These are phyloP conservation scores for Agelastica alni DNA, from an alignment of 2,888 invertebrate species.

Conservation along the genomic window DNA sequence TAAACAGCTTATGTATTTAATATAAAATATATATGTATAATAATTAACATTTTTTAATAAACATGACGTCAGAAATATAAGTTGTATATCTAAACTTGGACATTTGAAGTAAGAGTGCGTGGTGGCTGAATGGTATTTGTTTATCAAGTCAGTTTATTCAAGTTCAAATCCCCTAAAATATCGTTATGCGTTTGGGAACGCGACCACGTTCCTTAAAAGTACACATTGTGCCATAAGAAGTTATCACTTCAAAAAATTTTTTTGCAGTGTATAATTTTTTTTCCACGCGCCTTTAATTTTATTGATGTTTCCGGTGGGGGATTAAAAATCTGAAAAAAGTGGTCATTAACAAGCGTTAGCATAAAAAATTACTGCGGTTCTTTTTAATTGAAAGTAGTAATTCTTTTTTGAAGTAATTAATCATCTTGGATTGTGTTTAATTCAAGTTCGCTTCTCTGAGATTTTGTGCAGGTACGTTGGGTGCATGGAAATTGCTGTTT, in stretches of 20 bases:
- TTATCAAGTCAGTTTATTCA: no score
- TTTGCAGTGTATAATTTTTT: conserved; percentile 4
- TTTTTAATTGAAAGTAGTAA: conserved; percentile 32
- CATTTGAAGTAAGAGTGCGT: no score
- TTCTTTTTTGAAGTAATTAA: conserved; percentile 31
- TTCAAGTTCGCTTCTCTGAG: conserved; percentile 17
- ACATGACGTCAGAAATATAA: no score
- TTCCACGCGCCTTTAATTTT: background rate
- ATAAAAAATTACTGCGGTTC: conserved; percentile 27
- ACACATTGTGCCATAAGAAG: no score
- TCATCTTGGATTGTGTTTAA: conserved; percentile 24
- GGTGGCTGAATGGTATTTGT: no score
- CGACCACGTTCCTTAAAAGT: no score
- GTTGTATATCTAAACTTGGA: no score
- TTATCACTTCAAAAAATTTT: background rate
- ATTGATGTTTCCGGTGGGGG: conserved; percentile 15
- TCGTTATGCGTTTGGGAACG: no score
- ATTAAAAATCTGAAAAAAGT: conserved; percentile 24
- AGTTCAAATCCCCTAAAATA: no score
- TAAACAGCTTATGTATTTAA: no score
- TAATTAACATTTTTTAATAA: no score
- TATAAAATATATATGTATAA: no score
- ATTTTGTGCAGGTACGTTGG: conserved; percentile 13
- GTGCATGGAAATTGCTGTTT: conserved; percentile 13
- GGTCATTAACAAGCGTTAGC: conserved; percentile 26